Conservation (phyloP, 2,888 invertebrate species). For the Drosophila quinaria region DNA sequence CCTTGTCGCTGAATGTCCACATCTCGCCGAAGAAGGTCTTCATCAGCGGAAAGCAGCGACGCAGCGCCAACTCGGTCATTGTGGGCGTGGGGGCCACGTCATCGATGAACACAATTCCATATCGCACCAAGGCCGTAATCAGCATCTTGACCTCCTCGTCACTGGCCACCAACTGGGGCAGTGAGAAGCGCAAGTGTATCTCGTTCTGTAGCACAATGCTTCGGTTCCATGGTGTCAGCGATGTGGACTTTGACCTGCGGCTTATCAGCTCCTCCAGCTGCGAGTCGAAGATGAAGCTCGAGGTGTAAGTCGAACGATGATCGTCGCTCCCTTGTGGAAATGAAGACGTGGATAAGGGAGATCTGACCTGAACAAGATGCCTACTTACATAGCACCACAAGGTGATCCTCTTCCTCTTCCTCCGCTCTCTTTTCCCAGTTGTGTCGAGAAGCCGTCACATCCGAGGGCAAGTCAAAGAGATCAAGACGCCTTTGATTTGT, state of each 20-base stretch:
- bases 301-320: slow-evolving; percentile 57
- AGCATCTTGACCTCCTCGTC: slow-evolving; percentile 86
- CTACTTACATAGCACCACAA: slow-evolving; percentile 87
- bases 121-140: slow-evolving; percentile 85
- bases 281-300: slow-evolving; percentile 50
- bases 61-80: slow-evolving; percentile 86
- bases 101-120: slow-evolving; percentile 85
- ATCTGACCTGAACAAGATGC: background rate
- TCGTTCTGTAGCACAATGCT: slow-evolving; percentile 84
- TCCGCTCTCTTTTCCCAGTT: slow-evolving; percentile 74
- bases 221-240: slow-evolving; percentile 87
- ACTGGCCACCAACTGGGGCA: slow-evolving; percentile 86
- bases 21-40: slow-evolving; percentile 91
- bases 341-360: background rate
- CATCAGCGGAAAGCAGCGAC: slow-evolving; percentile 88
- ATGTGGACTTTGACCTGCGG: slow-evolving; percentile 46
- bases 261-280: slow-evolving; percentile 72
- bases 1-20: slow-evolving; percentile 89
- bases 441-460: slow-evolving; percentile 84
- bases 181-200: slow-evolving; percentile 84
- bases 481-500: slow-evolving; percentile 88
- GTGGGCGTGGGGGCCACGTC: slow-evolving; percentile 81
- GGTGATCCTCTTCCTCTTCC: slow-evolving; percentile 49
- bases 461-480: slow-evolving; percentile 87
- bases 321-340: slow-evolving; percentile 54